Evolutionary conservation across 2,797 vertebrate genomes (phyloP), one percentile per base, ranked within the genome.

Genomic region (Acrocephalus scirpaceus): DNA sequence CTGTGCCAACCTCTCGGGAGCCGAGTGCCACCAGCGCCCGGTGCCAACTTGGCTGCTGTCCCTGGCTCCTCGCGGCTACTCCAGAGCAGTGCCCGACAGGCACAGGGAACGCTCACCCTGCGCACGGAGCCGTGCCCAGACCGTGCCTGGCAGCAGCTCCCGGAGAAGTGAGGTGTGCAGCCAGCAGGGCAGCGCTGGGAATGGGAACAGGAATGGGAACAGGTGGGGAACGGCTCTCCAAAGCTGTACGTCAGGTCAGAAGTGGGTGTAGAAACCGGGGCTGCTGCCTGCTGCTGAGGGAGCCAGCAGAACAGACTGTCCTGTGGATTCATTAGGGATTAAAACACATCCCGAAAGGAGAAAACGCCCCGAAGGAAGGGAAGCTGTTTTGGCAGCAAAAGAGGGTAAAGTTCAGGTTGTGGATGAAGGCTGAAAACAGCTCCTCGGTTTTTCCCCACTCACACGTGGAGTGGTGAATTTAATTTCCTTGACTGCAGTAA

Each of bases 111-210:
- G 1, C 44, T 12, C 21, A 1, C 51, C 64, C 38, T 1, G 25
- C 8, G 0, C 74, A 7, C 2, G 0, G 4, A 58, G 80, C 42
- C 42, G 42, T 44, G 42, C 42, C 10, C 1, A 4, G 4, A 4
- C 45, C 9, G 0, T 9, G 78, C 84, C 66, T 7, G 53, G 10
- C 56, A 5, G 4, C 3, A 9, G 13, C 50, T 8, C 25, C 1
- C 0, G 27, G 1, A 7, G 54, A n/a, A 0, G 61, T 1, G 48
- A 34, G 0, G 4, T 1, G 29, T 0, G 5, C 21, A 7, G 4
- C 65, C 80, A 9, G 0, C 4, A 0, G 65, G 69, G 66, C 86
- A 81, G 83, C 17, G 1, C 0, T 2, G 51, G 67, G 2, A 15
- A 1, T 0, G 40, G 50, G 2, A 15, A 1, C 0, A 10, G 91